A percentile compares a stretch with the other conserved stretches of the same genome.
Conservation (phyloP, 1,140 invertebrate genomes). For the Eupristina koningsbergeri region DNA sequence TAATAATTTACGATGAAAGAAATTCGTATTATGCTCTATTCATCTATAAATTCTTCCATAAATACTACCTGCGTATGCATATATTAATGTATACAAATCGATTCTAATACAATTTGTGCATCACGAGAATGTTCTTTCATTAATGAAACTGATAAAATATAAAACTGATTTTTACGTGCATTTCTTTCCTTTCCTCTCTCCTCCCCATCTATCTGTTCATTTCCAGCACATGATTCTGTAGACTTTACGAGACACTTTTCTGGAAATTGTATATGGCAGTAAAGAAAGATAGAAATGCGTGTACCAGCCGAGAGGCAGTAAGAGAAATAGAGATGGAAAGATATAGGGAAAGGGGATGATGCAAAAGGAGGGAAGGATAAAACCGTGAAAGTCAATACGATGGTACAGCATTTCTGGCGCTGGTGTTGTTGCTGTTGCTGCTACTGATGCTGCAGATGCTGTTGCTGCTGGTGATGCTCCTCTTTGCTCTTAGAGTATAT, state of each 20-base stretch:
- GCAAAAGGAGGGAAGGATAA: constrained; percentile 18
- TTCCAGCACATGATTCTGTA: neutral
- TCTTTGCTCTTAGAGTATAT: constrained; percentile 22
- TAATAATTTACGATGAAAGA: neutral
- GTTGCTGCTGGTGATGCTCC: neutral
- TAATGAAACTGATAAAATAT: neutral
- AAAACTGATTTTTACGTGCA: neutral
- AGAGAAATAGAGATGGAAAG: neutral
- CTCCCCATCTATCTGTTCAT: neutral
- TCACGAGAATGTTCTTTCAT: neutral
- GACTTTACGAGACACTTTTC: constrained; percentile 1
- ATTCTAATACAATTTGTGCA: neutral
- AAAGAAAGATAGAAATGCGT: constrained; percentile 24
- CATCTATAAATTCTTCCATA: neutral
- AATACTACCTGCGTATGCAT: neutral
- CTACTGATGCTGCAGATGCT: neutral
- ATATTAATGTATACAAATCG: too few relatives aligned
- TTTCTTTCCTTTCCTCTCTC: neutral
- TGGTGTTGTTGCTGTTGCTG: neutral
- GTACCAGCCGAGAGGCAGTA: neutral
- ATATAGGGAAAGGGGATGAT: neutral
- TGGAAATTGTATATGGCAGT: neutral
- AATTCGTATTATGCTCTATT: too few relatives aligned
- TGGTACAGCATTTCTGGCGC: neutral
- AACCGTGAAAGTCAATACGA: constrained; percentile 48